These are phyloP conservation scores for Meteorus sp. DNA, from an alignment of 1,140 invertebrate species.

Conservation along the genomic window DNA sequence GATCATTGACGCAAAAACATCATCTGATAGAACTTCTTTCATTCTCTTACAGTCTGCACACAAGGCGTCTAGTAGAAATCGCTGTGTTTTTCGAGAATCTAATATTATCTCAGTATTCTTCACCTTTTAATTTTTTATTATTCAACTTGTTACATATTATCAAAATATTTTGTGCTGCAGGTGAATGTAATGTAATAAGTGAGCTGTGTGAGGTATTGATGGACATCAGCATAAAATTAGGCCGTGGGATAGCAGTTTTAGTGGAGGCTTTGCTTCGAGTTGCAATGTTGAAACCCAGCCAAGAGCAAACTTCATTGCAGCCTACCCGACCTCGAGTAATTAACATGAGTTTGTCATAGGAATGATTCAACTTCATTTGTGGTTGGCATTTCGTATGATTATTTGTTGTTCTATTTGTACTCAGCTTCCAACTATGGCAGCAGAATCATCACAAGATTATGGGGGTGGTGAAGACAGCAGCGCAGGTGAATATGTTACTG, in stretches of 20 bases:
- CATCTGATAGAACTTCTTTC: too few relatives aligned
- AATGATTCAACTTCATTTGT: too few relatives aligned
- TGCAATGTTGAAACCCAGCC: slow-evolving; percentile 48
- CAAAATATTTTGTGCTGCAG: slow-evolving; percentile 33
- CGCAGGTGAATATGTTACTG: slow-evolving; percentile 57
- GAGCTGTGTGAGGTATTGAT: slow-evolving; percentile 44
- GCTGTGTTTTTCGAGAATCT: background rate
- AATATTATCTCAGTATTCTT: background rate
- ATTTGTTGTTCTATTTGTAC: slow-evolving; percentile 4
- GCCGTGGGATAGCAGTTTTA: slow-evolving; percentile 46
- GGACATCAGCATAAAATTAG: slow-evolving; percentile 41
- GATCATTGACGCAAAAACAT: background rate
- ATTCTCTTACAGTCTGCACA: background rate
- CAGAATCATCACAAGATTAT: slow-evolving; percentile 58
- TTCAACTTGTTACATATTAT: background rate
- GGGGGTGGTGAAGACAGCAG: slow-evolving; percentile 58
- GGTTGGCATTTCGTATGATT: background rate
- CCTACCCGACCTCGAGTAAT: slow-evolving; percentile 49
- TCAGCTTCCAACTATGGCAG: slow-evolving; percentile 49
- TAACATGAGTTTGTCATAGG: too few relatives aligned
- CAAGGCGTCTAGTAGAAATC: background rate
- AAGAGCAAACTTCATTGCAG: slow-evolving; percentile 47
- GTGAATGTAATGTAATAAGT: slow-evolving; percentile 41
- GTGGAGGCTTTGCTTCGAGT: slow-evolving; percentile 49
- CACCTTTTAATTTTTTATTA: background rate